These are phyloP conservation scores for Australoheros facetus DNA, from an alignment of 2,797 vertebrate genomes.

Conservation along the genomic window DNA sequence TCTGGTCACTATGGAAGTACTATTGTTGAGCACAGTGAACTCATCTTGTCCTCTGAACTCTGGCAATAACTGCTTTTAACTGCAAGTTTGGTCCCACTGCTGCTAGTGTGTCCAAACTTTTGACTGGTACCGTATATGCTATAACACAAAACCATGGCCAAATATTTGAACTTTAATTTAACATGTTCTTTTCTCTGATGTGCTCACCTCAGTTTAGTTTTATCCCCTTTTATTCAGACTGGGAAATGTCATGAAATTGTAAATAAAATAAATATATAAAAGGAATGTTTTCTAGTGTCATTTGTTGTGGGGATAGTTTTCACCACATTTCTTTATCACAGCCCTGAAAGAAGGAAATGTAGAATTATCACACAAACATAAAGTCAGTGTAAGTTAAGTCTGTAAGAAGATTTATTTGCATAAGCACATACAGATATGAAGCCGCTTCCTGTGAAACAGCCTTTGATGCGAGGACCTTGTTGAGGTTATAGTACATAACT, in stretches of 20 bases:
- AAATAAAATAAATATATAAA: slow-evolving; percentile 60
- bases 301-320: slow-evolving; percentile 43
- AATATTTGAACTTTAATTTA: background rate
- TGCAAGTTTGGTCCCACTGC: too few relatives aligned
- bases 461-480: slow-evolving; percentile 40
- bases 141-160: background rate
- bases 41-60: background rate
- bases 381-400: slow-evolving; percentile 66
- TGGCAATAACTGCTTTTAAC: too few relatives aligned
- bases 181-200: background rate
- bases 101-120: too few relatives aligned
- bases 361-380: slow-evolving; percentile 57
- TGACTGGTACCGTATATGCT: background rate
- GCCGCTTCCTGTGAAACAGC: slow-evolving; percentile 48
- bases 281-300: slow-evolving; percentile 18
- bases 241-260: slow-evolving; percentile 36
- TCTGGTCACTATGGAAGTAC: background rate
- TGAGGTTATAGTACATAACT: slow-evolving; percentile 9
- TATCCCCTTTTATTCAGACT: slow-evolving; percentile 26
- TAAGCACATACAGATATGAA: slow-evolving; percentile 50
- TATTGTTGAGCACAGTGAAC: background rate
- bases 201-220: background rate
- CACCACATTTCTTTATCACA: slow-evolving; percentile 48
- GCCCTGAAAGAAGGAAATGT: slow-evolving; percentile 47
- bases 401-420: slow-evolving; percentile 76